These are phyloP conservation scores for Eurois occulta DNA, from an alignment of 2,888 invertebrate genomes.

Conservation along the genomic window DNA sequence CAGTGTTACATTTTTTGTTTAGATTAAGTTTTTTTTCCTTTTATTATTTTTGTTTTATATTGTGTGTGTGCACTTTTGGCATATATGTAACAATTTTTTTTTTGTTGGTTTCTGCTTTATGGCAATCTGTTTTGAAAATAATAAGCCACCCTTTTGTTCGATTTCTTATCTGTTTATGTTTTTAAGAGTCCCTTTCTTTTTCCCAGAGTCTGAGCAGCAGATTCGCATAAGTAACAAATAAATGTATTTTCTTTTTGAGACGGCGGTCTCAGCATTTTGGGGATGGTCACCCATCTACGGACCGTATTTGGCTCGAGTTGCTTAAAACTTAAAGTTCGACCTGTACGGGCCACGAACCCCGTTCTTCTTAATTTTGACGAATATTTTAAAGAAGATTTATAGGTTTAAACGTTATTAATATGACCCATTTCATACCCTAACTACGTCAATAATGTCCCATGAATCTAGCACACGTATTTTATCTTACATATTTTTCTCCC, in stretches of 20 bases:
- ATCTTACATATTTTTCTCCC: constrained; percentile 48
- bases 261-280: background rate
- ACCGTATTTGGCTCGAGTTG: background rate
- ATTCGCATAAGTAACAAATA: background rate
- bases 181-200: too few species aligned
- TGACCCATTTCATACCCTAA: constrained; percentile 13
- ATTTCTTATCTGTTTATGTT: too few species aligned
- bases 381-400: background rate
- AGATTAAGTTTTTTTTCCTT: background rate
- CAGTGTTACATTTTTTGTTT: background rate
- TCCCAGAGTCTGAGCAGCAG: too few species aligned
- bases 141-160: too few species aligned
- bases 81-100: too few species aligned
- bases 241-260: background rate
- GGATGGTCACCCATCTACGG: background rate
- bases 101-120: too few species aligned
- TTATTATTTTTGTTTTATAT: background rate
- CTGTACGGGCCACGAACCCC: background rate
- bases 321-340: background rate
- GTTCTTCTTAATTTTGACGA: background rate
- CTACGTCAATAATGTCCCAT: constrained; percentile 25
- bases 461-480: constrained; percentile 48
- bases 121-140: too few species aligned
- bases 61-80: background rate
- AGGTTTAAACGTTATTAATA: constrained; percentile 1